Percentiles rank a stretch among this genome's conserved stretches.
Conservation (phyloP, 2,888 invertebrate species). For the Callyntrura sp. region DNA sequence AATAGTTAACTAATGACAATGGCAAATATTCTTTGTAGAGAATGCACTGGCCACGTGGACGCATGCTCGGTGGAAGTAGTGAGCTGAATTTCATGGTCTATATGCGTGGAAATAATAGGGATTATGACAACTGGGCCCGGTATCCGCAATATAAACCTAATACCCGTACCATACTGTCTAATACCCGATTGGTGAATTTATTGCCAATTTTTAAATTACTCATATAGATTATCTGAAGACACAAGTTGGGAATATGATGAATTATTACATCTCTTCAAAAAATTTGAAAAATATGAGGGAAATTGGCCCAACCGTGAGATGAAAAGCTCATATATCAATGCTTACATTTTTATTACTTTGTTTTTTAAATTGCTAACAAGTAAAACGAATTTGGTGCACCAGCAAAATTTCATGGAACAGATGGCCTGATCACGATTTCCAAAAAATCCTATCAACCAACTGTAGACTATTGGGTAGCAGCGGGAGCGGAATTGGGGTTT, state of each 20-base stretch:
- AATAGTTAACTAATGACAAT: neutral
- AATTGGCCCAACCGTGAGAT: conserved; percentile 54
- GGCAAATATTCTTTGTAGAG: conserved; percentile 21
- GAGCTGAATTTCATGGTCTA: conserved; percentile 63
- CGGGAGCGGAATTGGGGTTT: conserved; percentile 70
- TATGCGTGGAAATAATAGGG: conserved; percentile 40
- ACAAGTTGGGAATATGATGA: conserved; percentile 53
- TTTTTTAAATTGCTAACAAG: neutral
- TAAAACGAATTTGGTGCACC: neutral
- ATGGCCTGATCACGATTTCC: conserved; percentile 56
- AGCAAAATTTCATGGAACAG: conserved; percentile 65
- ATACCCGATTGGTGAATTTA: no score
- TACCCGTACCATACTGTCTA: no score
- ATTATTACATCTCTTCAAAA: conserved; percentile 49
- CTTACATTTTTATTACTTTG: neutral
- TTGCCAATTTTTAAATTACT: no score
- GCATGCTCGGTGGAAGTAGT: conserved; percentile 55
- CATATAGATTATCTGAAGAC: conserved; percentile 18
- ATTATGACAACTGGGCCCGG: conserved; percentile 47
- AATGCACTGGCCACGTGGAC: conserved; percentile 68
- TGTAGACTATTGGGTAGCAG: conserved; percentile 57
- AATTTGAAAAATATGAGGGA: conserved; percentile 50
- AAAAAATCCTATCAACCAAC: conserved; percentile 20
- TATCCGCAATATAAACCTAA: no score
- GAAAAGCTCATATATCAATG: no score